A percentile compares a stretch with the other conserved stretches of the same genome.
Evolutionary conservation across 2,797 vertebrate species (phyloP).

Genomic region (Platyrinchus mystaceus): DNA sequence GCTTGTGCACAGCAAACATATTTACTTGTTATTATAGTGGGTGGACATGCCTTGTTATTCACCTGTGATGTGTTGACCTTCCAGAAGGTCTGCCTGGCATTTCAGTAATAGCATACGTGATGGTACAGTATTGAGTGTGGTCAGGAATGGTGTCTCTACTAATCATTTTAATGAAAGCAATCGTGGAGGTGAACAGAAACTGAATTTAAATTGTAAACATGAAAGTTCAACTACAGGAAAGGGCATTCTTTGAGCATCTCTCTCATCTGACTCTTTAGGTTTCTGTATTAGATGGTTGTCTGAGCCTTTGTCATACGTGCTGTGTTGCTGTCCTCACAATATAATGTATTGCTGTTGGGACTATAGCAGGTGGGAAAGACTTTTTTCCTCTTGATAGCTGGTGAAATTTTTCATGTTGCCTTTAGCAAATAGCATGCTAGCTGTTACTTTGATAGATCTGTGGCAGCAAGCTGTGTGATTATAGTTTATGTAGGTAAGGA

Average conservation of each 20-base stretch:
- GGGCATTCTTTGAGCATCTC: background rate
- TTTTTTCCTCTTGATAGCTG: background rate
- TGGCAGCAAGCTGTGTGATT: background rate
- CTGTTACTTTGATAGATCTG: background rate
- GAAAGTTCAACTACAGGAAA: background rate
- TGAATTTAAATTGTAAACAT: conserved; percentile 16
- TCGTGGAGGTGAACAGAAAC: conserved; percentile 31
- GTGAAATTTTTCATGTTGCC: background rate
- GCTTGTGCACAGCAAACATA: background rate
- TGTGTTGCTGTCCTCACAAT: background rate
- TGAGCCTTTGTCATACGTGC: background rate
- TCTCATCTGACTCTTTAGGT: background rate
- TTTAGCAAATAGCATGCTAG: background rate
- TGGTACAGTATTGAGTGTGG: background rate
- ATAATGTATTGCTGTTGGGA: background rate
- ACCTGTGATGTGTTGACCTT: conserved; percentile 8
- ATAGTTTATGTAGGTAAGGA: background rate
- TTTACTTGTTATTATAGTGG: conserved; percentile 4
- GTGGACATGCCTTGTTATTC: conserved; percentile 20
- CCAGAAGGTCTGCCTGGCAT: conserved; percentile 22
- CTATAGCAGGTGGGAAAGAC: background rate
- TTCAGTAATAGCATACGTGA: conserved; percentile 11
- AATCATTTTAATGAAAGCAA: conserved; percentile 40
- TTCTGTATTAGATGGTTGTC: background rate
- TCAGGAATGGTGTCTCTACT: conserved; percentile 9